These are phyloP conservation scores for Morpho achilles DNA, from an alignment of 2,888 invertebrate genomes.

Conservation along the genomic window DNA sequence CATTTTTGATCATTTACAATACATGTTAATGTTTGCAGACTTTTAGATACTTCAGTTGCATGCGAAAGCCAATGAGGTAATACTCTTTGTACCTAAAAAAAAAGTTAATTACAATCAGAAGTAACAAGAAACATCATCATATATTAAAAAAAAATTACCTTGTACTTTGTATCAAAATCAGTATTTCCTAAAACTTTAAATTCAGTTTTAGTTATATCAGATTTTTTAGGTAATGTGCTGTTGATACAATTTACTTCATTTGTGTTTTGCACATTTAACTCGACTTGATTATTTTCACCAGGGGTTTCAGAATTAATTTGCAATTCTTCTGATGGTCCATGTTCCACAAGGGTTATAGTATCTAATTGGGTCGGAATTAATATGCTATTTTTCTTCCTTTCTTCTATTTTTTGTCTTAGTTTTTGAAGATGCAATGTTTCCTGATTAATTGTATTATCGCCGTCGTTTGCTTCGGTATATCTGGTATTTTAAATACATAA, in stretches of 20 bases:
- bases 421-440: slow-evolving; percentile 79
- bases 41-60: slow-evolving; percentile 87
- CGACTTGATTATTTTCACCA: slow-evolving; percentile 13
- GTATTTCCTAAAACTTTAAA: slow-evolving; percentile 85
- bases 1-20: slow-evolving; percentile 78
- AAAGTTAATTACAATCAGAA: background rate
- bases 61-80: slow-evolving; percentile 93
- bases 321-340: slow-evolving; percentile 5
- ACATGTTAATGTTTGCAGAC: slow-evolving; percentile 78
- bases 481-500: slow-evolving; percentile 37
- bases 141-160: slow-evolving; percentile 44
- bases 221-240: slow-evolving; percentile 8
- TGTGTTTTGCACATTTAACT: slow-evolving; percentile 3
- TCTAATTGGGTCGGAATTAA: slow-evolving; percentile 19
- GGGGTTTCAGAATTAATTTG: background rate
- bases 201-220: slow-evolving; percentile 41
- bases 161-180: slow-evolving; percentile 76
- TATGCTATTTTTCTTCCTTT: slow-evolving; percentile 58
- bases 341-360: slow-evolving; percentile 25
- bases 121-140: background rate
- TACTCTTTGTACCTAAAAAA: slow-evolving; percentile 84
- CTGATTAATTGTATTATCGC: slow-evolving; percentile 52
- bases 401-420: slow-evolving; percentile 80
- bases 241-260: slow-evolving; percentile 3
- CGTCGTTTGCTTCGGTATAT: slow-evolving; percentile 64